Percentiles rank a stretch among this genome's conserved stretches.
Conservation (phyloP, 64 coral and sea anemone genomes). For the Actinia tenebrosa region DNA sequence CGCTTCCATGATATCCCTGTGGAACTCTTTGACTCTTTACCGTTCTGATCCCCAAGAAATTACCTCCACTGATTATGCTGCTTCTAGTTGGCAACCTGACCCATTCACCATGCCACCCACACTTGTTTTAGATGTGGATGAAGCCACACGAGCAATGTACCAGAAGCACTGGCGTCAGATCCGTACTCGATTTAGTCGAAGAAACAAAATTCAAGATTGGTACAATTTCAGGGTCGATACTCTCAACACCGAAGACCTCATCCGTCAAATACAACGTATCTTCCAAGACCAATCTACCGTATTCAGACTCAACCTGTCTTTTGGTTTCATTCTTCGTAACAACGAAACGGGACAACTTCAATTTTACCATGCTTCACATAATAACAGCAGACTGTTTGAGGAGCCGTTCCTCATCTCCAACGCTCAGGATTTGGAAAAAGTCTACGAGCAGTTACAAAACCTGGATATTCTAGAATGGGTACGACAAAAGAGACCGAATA, state of each 20-base stretch:
- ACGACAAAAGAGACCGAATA: too few relatives aligned
- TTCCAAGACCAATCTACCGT: too few relatives aligned
- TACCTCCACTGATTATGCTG: background rate
- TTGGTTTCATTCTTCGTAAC: too few relatives aligned
- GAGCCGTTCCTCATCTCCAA: background rate
- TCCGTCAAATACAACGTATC: background rate
- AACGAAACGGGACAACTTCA: background rate
- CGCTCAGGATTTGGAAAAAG: background rate
- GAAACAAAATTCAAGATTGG: background rate
- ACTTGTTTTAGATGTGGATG: background rate
- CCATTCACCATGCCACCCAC: background rate
- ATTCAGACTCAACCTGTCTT: too few relatives aligned
- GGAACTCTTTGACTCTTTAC: background rate
- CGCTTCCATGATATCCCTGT: background rate
- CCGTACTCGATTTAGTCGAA: background rate
- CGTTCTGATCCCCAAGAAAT: background rate
- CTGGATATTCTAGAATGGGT: too few relatives aligned
- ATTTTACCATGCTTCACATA: background rate
- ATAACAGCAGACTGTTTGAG: background rate
- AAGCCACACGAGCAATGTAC: background rate
- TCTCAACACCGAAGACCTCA: background rate
- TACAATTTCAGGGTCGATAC: background rate
- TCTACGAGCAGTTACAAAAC: background rate
- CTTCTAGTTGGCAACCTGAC: background rate
- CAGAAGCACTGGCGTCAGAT: background rate